A percentile compares a stretch with the other conserved stretches of the same genome.
Conservation (phyloP, 2,888 invertebrate genomes). For the Ariolimax columbianus region DNA sequence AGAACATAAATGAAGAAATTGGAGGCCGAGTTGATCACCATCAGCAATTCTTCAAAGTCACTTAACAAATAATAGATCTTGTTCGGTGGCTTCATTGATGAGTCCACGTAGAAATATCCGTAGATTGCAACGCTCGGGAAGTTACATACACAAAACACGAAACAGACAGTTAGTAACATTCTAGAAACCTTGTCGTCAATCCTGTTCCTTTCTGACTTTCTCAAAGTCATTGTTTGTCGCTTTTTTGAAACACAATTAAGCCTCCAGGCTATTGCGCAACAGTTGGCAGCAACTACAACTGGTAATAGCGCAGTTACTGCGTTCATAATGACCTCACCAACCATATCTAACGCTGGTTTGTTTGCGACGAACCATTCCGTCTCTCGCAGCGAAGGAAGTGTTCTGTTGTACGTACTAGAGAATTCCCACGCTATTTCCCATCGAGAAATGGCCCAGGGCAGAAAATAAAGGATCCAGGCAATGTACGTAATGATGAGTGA, state of each 20-base stretch:
- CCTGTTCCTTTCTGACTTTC: not conserved
- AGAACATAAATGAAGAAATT: constrained; percentile 14
- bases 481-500: not conserved
- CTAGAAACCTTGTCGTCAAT: not conserved
- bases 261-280: not conserved
- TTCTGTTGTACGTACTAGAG: not conserved
- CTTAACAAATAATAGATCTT: not conserved
- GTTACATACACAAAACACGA: not conserved
- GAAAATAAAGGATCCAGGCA: not conserved
- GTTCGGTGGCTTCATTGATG: not conserved
- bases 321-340: not conserved
- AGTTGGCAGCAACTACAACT: not conserved
- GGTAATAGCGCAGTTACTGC: not conserved
- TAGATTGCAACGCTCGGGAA: not conserved
- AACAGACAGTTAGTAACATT: constrained; percentile 17
- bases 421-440: not conserved
- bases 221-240: not conserved
- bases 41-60: not conserved
- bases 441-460: not conserved
- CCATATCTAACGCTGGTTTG: not conserved
- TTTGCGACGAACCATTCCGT: not conserved
- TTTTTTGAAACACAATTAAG: not conserved
- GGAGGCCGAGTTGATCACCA: not conserved
- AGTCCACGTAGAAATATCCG: not conserved
- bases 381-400: not conserved